phyloP scores from a whole-genome alignment of 2,113 vertebrate genomes.

The Hystrix brachyura region DNA sequence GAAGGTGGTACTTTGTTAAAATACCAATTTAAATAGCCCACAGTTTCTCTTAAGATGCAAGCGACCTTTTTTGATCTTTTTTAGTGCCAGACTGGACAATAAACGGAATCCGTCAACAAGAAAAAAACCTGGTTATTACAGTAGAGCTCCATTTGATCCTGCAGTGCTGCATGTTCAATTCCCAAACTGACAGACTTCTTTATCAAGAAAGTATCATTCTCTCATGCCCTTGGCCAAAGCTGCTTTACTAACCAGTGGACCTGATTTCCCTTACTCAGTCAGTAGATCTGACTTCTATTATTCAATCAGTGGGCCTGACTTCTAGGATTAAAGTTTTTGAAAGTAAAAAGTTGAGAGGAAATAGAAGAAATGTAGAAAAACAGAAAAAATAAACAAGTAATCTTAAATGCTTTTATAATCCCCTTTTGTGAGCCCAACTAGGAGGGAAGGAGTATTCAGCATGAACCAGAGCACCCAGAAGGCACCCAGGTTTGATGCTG shows the following conservation, averaged over 20 bases:
- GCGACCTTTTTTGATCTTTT: background rate
- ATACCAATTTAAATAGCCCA: background rate
- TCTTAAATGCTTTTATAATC: background rate
- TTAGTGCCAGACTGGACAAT: background rate
- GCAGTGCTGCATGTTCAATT: background rate
- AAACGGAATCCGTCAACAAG: background rate
- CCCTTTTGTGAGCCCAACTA: background rate
- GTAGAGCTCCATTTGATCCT: background rate
- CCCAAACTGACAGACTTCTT: background rate
- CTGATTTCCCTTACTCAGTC: background rate
- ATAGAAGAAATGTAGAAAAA: background rate
- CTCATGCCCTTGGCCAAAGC: background rate
- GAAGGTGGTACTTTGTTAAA: background rate
- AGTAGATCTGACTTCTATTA: background rate
- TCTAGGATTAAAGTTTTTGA: background rate
- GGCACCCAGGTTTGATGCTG: background rate
- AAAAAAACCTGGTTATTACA: background rate
- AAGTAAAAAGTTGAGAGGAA: conserved; percentile 20
- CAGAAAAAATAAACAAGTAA: background rate
- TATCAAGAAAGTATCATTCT: background rate
- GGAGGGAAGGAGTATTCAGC: background rate
- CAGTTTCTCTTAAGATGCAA: background rate
- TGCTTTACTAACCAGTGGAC: background rate
- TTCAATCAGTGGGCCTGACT: background rate
- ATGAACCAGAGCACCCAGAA: background rate